phyloP scores from a whole-genome alignment of 2,888 invertebrate genomes.

The Nymphalis c-album region DNA sequence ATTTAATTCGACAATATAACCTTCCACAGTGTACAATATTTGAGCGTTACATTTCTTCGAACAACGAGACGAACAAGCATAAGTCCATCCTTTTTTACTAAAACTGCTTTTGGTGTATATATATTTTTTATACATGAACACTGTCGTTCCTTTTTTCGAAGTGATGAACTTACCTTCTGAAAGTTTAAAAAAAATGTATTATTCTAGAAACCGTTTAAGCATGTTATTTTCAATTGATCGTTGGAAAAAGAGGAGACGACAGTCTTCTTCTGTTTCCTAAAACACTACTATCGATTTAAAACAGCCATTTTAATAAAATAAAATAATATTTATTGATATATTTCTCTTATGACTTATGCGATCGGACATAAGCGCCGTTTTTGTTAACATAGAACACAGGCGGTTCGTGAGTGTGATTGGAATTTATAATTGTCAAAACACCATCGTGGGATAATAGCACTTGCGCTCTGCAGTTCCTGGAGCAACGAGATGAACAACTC shows the following conservation, averaged over 20 bases:
- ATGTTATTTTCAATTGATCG: neutral
- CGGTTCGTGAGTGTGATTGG: constrained; percentile 59
- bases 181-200: constrained; percentile 4
- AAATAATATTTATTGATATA: too few species aligned
- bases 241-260: too few species aligned
- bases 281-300: too few species aligned
- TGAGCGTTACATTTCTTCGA: constrained; percentile 65
- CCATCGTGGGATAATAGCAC: constrained; percentile 54
- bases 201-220: too few species aligned
- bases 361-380: constrained; percentile 53
- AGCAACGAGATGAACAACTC: constrained; percentile 68
- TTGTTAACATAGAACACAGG: constrained; percentile 63
- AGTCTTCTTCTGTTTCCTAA: too few species aligned
- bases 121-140: constrained; percentile 61
- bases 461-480: constrained; percentile 63
- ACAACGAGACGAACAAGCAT: constrained; percentile 68
- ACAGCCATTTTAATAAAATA: neutral
- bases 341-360: constrained; percentile 34
- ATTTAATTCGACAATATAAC: constrained; percentile 52
- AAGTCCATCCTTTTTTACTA: constrained; percentile 54
- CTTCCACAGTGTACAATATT: constrained; percentile 52
- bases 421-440: constrained; percentile 51
- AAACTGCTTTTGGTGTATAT: constrained; percentile 48
- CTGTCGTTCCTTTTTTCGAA: constrained; percentile 57
- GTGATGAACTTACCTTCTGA: constrained; percentile 63